Evolutionary conservation across 2,888 invertebrate genomes (phyloP).

Genomic region (Entomobrya multifasciata): DNA sequence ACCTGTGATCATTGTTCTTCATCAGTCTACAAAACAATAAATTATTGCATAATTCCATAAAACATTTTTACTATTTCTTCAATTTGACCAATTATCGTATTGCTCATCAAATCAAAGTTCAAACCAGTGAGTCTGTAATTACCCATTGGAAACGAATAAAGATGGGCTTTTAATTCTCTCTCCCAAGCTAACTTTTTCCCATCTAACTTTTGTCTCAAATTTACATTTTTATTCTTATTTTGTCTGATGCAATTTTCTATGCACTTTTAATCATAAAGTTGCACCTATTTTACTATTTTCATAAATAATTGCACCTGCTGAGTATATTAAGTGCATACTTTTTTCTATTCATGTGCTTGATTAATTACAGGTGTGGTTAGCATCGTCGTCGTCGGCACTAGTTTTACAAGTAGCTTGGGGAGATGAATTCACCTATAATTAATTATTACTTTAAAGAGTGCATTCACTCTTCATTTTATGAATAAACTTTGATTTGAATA

Average conservation of each 20-base stretch:
- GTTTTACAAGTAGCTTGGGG: neutral
- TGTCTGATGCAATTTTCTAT: neutral
- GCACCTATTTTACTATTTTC: no score
- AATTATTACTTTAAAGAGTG: no score
- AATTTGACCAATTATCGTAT: neutral
- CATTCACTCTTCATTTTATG: neutral
- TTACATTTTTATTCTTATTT: neutral
- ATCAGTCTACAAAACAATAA: constrained; percentile 12
- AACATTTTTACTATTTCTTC: no score
- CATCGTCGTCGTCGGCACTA: neutral
- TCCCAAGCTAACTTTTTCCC: neutral
- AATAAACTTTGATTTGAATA: neutral
- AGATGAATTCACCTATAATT: no score
- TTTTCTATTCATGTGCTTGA: neutral
- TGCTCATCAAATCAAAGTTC: neutral
- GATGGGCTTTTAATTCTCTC: neutral
- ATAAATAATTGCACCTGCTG: no score
- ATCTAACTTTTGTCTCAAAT: neutral
- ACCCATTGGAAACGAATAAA: no score
- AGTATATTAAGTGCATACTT: no score
- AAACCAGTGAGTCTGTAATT: neutral
- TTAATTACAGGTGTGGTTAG: neutral
- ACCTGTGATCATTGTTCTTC: neutral
- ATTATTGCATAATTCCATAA: neutral
- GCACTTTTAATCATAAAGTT: no score